phyloP scores from a whole-genome alignment of 2,888 invertebrate genomes.

The Cyaniris semiargus region DNA sequence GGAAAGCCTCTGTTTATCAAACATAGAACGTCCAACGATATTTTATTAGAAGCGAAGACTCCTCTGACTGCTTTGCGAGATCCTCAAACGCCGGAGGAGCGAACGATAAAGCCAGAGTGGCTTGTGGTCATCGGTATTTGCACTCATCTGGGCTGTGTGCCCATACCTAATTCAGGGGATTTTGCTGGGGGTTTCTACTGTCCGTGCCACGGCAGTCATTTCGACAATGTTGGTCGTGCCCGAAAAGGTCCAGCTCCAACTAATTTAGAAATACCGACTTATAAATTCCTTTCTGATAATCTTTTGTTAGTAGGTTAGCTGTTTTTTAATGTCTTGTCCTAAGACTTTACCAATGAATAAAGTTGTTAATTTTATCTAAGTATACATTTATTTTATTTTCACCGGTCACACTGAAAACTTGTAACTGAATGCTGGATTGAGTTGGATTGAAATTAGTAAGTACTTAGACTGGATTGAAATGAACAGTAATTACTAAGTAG shows the following conservation, averaged over 20 bases:
- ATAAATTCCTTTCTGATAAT: constrained; percentile 76
- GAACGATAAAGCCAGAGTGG: constrained; percentile 86
- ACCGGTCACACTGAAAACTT: too few species aligned
- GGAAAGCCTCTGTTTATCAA: constrained; percentile 91
- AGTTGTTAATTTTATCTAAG: not conserved
- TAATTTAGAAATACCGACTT: constrained; percentile 85
- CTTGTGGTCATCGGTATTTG: constrained; percentile 89
- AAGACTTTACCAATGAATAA: not conserved
- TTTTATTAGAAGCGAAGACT: constrained; percentile 81
- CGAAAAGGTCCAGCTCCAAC: constrained; percentile 88
- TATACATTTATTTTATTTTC: not conserved
- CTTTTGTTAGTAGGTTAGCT: constrained; percentile 78
- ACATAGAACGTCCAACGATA: constrained; percentile 84
- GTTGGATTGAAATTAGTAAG: too few species aligned
- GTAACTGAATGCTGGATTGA: too few species aligned
- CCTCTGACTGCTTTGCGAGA: constrained; percentile 83
- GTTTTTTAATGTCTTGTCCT: not conserved
- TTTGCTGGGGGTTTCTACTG: constrained; percentile 87
- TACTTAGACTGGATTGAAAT: too few species aligned
- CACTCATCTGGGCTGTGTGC: constrained; percentile 92
- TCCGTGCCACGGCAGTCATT: constrained; percentile 92
- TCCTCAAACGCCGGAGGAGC: constrained; percentile 84
- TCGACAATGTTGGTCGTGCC: constrained; percentile 86
- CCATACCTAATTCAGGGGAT: constrained; percentile 85
- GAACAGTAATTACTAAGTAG: too few species aligned